phyloP scores from a whole-genome alignment of 2,888 invertebrate species.

The Leptopterna dolabrata region DNA sequence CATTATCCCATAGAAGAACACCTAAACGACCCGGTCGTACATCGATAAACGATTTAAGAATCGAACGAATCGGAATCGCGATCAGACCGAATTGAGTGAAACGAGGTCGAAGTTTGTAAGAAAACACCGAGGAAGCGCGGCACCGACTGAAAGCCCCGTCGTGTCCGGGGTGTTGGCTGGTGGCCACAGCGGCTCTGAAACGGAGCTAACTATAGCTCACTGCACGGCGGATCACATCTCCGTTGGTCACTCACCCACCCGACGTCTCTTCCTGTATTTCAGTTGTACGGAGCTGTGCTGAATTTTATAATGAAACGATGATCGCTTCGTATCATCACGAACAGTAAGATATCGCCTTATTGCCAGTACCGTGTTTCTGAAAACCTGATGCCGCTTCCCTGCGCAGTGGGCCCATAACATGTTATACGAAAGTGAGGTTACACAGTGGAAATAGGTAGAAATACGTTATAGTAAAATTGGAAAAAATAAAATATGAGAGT shows the following conservation, averaged over 20 bases:
- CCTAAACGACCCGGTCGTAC: not conserved
- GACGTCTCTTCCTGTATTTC: not conserved
- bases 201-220: constrained; percentile 34
- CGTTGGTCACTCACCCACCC: constrained; percentile 47
- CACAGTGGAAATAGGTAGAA: no score
- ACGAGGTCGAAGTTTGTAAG: not conserved
- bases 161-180: constrained; percentile 40
- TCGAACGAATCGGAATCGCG: not conserved
- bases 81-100: not conserved
- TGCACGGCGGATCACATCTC: not conserved
- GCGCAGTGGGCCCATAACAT: no score
- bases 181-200: not conserved
- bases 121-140: constrained; percentile 23
- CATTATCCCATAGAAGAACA: not conserved
- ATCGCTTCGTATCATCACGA: no score
- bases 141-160: constrained; percentile 37
- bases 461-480: no score
- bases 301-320: no score
- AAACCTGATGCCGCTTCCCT: no score
- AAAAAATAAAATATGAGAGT: no score
- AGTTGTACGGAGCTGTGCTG: no score
- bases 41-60: not conserved
- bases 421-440: no score
- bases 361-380: no score
- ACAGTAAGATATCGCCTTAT: no score